These are phyloP conservation scores for Xiphorhynchus erythropygius DNA, from an alignment of 2,797 vertebrate species.

Conservation along the genomic window DNA sequence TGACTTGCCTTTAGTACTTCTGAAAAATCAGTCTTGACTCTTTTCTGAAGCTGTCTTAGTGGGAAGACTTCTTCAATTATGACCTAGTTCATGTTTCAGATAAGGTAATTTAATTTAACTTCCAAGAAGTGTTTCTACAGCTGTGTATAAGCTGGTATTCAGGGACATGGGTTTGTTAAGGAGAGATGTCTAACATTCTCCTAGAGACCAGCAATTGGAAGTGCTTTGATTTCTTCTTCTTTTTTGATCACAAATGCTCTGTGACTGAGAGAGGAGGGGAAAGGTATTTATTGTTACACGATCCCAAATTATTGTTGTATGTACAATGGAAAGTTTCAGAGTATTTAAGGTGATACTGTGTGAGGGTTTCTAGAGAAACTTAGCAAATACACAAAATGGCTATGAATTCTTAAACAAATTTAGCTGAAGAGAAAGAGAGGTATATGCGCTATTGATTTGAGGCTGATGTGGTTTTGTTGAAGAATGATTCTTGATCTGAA, in stretches of 20 bases:
- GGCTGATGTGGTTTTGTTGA: not conserved
- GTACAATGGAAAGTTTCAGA: not conserved
- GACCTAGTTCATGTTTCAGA: not conserved
- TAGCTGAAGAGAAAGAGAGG: not conserved
- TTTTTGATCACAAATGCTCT: rapidly evolving
- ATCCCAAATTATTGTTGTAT: not conserved
- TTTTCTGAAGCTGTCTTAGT: not conserved
- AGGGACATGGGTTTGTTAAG: not conserved
- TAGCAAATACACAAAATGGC: not conserved
- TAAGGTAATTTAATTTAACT: not conserved
- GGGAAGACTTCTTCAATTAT: not conserved
- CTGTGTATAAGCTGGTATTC: not conserved
- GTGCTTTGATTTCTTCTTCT: not conserved
- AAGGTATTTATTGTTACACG: not conserved
- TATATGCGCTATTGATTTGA: not conserved
- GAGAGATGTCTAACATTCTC: not conserved
- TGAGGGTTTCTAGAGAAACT: not conserved
- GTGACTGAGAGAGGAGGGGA: not conserved
- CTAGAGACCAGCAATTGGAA: not conserved
- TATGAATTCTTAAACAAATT: not conserved
- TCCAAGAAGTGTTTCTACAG: not conserved
- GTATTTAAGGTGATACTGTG: not conserved
- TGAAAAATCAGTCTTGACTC: not conserved
- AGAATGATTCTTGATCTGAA: not conserved
- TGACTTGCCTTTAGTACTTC: slow-evolving; percentile 18